Conservation (phyloP, 2,797 vertebrate species). For the Orestias chungarensis region DNA sequence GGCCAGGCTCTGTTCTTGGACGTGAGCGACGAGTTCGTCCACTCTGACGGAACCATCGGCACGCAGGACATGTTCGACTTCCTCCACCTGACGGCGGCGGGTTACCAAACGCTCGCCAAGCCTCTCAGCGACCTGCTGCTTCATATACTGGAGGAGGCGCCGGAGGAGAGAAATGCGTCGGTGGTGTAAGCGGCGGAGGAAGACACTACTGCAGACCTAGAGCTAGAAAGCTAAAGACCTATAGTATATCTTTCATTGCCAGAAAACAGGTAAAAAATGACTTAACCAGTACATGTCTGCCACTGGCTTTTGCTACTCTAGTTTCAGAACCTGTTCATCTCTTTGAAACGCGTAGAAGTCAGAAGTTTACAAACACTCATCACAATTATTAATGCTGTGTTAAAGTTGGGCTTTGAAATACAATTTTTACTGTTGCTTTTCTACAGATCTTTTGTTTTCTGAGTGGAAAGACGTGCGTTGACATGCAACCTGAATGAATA, state of each 20-base stretch:
- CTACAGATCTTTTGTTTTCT: background rate
- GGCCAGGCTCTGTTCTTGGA: slow-evolving; percentile 89
- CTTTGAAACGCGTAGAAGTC: background rate
- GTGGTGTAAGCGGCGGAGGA: slow-evolving; percentile 84
- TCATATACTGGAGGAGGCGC: slow-evolving; percentile 95
- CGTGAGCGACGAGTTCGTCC: slow-evolving; percentile 86
- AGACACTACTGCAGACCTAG: slow-evolving; percentile 49
- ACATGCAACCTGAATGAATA: background rate
- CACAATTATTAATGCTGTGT: background rate
- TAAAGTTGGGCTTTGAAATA: background rate
- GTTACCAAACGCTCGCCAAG: slow-evolving; percentile 88
- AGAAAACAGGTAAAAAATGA: background rate
- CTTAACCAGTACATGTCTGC: background rate
- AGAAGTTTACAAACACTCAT: background rate
- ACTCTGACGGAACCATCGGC: slow-evolving; percentile 92
- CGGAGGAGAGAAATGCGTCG: slow-evolving; percentile 90
- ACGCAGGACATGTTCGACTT: slow-evolving; percentile 97
- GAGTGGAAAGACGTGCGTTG: background rate
- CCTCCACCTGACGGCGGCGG: slow-evolving; percentile 92
- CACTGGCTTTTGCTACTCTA: background rate
- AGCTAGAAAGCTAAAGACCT: slow-evolving; percentile 9
- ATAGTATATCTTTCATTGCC: background rate
- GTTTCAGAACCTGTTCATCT: background rate
- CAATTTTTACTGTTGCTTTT: background rate
- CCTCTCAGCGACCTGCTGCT: slow-evolving; percentile 96